Evolutionary conservation across 92 coral and sea anemone genomes (phyloP).

Genomic region (Epizoanthus ramosus): DNA sequence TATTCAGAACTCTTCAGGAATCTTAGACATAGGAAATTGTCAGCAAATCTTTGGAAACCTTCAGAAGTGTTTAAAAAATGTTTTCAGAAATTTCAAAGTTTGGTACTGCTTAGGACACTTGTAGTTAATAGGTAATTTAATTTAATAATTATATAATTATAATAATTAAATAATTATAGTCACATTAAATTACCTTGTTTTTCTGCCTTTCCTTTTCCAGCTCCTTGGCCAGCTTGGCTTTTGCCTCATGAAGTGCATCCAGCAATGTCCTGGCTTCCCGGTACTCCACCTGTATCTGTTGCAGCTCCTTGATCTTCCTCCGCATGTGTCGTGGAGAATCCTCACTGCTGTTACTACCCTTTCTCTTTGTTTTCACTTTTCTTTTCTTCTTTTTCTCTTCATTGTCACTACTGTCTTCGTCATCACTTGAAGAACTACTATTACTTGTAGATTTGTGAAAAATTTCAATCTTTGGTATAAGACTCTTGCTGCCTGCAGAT

Average conservation of each 20-base stretch:
- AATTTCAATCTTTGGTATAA: constrained; percentile 24
- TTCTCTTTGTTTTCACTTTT: constrained; percentile 48
- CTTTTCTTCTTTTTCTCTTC: constrained; percentile 32
- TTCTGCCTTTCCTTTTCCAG: constrained; percentile 20
- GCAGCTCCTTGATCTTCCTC: constrained; percentile 41
- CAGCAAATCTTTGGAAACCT: no score
- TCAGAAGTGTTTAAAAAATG: neutral
- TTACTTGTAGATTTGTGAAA: constrained; percentile 35
- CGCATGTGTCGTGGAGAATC: constrained; percentile 44
- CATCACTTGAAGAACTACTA: constrained; percentile 40
- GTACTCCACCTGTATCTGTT: constrained; percentile 34
- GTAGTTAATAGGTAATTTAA: neutral
- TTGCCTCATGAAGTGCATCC: constrained; percentile 44
- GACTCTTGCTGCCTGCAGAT: neutral
- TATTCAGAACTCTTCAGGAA: no score
- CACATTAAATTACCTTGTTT: constrained; percentile 19
- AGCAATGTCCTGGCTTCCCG: constrained; percentile 1
- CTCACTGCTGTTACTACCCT: constrained; percentile 20
- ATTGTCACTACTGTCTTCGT: constrained; percentile 41
- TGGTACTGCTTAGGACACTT: neutral
- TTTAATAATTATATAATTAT: no score
- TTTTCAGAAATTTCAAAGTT: neutral
- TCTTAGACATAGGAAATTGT: no score
- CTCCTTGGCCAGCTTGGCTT: constrained; percentile 31
- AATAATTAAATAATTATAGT: neutral